Evolutionary conservation across 2,113 vertebrate species (phyloP).

Genomic region (Pygoscelis antarcticus): DNA sequence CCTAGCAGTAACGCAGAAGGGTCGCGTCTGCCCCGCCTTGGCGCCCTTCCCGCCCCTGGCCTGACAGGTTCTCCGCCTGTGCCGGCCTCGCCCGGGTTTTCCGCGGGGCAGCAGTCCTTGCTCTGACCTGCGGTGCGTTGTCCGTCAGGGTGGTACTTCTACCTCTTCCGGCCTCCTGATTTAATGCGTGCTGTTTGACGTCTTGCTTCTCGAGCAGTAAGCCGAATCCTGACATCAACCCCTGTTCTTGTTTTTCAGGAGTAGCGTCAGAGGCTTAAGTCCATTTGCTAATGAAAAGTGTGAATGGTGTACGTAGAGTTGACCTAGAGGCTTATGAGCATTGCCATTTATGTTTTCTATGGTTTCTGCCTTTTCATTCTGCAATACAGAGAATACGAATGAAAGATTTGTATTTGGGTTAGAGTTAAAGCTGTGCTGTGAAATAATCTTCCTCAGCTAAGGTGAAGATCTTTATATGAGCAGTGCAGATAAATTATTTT

Average conservation of each 20-base stretch:
- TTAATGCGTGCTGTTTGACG: background rate
- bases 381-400: rapidly evolving
- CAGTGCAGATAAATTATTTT: background rate
- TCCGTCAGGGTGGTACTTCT: rapidly evolving
- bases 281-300: rapidly evolving
- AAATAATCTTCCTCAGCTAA: background rate
- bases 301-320: rapidly evolving
- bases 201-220: rapidly evolving
- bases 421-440: background rate
- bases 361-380: background rate
- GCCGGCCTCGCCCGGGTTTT: too few species aligned
- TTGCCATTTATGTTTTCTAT: rapidly evolving
- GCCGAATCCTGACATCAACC: rapidly evolving
- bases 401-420: rapidly evolving
- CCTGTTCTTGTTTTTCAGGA: rapidly evolving
- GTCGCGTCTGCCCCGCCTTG: rapidly evolving
- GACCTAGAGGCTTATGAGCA: background rate
- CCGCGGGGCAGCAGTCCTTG: too few species aligned
- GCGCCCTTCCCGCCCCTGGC: background rate
- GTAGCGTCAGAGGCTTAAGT: rapidly evolving
- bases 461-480: rapidly evolving
- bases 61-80: too few species aligned
- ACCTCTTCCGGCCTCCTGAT: rapidly evolving
- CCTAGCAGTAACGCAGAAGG: rapidly evolving
- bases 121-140: rapidly evolving